Evolutionary conservation across 2,113 vertebrate species (phyloP).

Genomic region (Colistium nudipinnis): DNA sequence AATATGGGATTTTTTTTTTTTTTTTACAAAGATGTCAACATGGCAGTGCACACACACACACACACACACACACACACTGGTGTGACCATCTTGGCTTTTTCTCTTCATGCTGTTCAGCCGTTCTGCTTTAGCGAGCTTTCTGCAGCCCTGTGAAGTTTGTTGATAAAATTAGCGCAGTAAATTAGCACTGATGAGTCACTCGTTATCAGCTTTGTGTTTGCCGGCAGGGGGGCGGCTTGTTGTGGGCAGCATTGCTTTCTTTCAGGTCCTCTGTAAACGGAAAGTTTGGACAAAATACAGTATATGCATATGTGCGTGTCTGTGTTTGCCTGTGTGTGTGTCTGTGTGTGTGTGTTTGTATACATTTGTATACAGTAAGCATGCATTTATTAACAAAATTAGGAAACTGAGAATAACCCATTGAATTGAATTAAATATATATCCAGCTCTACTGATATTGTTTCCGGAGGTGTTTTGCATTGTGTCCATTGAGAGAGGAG

Average conservation of each 20-base stretch:
- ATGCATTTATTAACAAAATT: background rate
- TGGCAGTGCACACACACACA: background rate
- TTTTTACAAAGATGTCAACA: background rate
- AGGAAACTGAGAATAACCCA: background rate
- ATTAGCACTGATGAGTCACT: conserved; percentile 71
- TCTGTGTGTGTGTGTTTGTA: background rate
- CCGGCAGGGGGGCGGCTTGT: conserved; percentile 56
- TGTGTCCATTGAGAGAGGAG: conserved; percentile 12
- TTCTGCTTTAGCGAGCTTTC: conserved; percentile 46
- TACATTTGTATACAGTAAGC: background rate
- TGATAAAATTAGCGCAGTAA: conserved; percentile 70
- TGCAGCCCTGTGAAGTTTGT: conserved; percentile 48
- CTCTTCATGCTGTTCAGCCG: conserved; percentile 41
- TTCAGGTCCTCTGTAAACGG: conserved; percentile 49
- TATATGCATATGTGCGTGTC: background rate
- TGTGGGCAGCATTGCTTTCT: conserved; percentile 52
- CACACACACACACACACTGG: background rate
- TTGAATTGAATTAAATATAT: background rate
- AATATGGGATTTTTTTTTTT: background rate
- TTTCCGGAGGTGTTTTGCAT: background rate
- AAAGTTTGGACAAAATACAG: background rate
- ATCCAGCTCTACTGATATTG: background rate
- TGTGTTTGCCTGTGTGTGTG: background rate
- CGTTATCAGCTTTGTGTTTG: conserved; percentile 57
- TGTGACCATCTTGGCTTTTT: conserved; percentile 23